Evolutionary conservation across 2,888 invertebrate genomes (phyloP), one percentile per base, ranked within the genome.

Genomic region (Zhengitettix transpicula): DNA sequence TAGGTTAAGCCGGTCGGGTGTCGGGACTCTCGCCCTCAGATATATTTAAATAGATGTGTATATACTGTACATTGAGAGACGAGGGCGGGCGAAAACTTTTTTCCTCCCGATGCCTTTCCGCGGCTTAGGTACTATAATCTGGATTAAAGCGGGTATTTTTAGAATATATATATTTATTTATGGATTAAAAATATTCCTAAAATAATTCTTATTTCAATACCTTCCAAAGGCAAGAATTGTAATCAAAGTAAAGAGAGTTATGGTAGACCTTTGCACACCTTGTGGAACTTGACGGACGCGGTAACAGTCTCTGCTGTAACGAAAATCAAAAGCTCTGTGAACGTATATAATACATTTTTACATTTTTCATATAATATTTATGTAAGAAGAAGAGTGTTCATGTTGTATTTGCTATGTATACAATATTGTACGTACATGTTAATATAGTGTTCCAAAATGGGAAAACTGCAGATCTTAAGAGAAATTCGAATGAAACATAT

Each of bases 361-460:
- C 56, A 61, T 59, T 62, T 62, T 62, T 62, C 62, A 62, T 62
- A 62, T 62, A 62, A 62, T 60, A 62, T 62, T 61, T 61, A 62
- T 62, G 62, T 61, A 62, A 55, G 55, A 62, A 47, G 41, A 57
- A 58, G 58, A 60, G 58, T 62, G 62, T 62, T 61, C 58, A 62
- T 61, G 62, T 62, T 62, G 62, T 62, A 60, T 60, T 60, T 59
- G 57, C 59, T 57, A 62, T 60, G 62, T 62, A 61, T 61, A 62
- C 62, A 60, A 58, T 62, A 59, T 58, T 60, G 58, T 62, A 62
- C 55, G 57, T 59, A 59, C 57, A 62, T 62, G 62, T 60, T 62
- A 58, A 61, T 62, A 56, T 58, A 62, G 47, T 58, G 58, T 60
- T 53, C 47, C 44, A 57, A 47, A 28, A 28, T 7, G 7, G 28